A percentile compares a stretch with the other conserved stretches of the same genome.
phyloP scores from a whole-genome alignment of 2,888 invertebrate species.

The Lithophane ornitopus region DNA sequence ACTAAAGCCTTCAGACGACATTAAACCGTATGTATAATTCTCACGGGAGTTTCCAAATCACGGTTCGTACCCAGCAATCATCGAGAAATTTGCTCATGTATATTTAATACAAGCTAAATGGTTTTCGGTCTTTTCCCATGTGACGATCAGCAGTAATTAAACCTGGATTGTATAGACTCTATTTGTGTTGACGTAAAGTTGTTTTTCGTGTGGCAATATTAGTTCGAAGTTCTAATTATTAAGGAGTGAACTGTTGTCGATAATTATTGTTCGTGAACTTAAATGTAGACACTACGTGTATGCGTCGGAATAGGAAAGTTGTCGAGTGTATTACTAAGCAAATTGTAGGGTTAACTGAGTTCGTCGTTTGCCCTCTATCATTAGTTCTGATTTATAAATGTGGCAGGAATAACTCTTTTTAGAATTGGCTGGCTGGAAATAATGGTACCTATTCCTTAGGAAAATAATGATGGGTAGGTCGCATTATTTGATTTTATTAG shows the following conservation, averaged over 20 bases:
- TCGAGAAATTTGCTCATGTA: slow-evolving; percentile 83
- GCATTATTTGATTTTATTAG: neutral
- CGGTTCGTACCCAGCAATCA: slow-evolving; percentile 83
- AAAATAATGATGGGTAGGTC: slow-evolving; percentile 5
- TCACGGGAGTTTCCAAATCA: slow-evolving; percentile 84
- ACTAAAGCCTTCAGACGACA: slow-evolving; percentile 54
- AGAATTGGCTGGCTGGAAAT: slow-evolving; percentile 15
- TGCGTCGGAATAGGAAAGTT: slow-evolving; percentile 58
- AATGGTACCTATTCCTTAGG: neutral
- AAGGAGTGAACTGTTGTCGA: slow-evolving; percentile 85
- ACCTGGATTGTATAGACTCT: slow-evolving; percentile 62
- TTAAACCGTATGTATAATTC: slow-evolving; percentile 74
- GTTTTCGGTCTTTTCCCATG: slow-evolving; percentile 86
- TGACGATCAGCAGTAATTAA: slow-evolving; percentile 82
- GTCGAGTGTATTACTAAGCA: slow-evolving; percentile 57
- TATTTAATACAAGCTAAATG: slow-evolving; percentile 87
- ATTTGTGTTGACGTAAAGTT: slow-evolving; percentile 62
- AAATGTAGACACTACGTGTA: slow-evolving; percentile 67
- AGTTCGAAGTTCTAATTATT: slow-evolving; percentile 78
- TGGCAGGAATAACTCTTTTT: slow-evolving; percentile 46
- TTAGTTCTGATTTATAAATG: slow-evolving; percentile 60
- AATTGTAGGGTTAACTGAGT: slow-evolving; percentile 62
- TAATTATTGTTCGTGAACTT: slow-evolving; percentile 83
- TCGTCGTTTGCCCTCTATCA: slow-evolving; percentile 53
- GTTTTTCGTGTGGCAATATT: slow-evolving; percentile 55